Base-by-base conservation (phyloP, 2,888 invertebrate species). In the Parnassius apollo region DNA sequence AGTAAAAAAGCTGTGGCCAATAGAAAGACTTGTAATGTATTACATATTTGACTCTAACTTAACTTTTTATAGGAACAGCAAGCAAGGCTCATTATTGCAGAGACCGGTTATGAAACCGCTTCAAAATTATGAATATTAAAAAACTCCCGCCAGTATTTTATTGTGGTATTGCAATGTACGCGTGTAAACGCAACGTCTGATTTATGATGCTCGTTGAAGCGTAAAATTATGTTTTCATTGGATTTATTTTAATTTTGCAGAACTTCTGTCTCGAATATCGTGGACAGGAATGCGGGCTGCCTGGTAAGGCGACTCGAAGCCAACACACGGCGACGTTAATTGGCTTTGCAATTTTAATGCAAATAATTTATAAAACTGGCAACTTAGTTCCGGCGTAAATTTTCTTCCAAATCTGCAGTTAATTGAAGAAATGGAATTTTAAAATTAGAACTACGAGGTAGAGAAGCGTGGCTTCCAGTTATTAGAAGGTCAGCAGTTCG, bases 211-310 rank as follows among this genome's bases (percentile, higher is more conserved):
- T 44, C 54, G 35, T 50, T 55, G 13, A 61, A 61, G 56, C 45
- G 9, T 44, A 8, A 56, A 56, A 51, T 56, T 2, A 42, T 52
- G 11, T 60, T 11, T 48, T 52, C 18, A 51, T 49, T 13, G 13
- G 18, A 8, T 9, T 49, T 49, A 13, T n/a, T 8, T 35, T 54
- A 58, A 55, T 60, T 48, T 64, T 64, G 44, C 91, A 91, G 91
- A 89, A 81, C 73, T 91, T 87, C 75, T 91, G 91, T 77, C 75
- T 87, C 60, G 88, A 86, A 75, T 91, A 90, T 71, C 82, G 86
- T 18, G 86, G 82, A 1, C 83, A 85, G 62, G 91, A 91, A 71
- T 91, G 91, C 74, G 76, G 80, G 9, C 60, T 78, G 60, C 68
- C 76, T 11, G 81, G 75, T 59, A 74, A 70, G 51, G 83, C 81